Evolutionary conservation across 2,888 invertebrate genomes (phyloP).

Genomic region (Leucoma salicis): DNA sequence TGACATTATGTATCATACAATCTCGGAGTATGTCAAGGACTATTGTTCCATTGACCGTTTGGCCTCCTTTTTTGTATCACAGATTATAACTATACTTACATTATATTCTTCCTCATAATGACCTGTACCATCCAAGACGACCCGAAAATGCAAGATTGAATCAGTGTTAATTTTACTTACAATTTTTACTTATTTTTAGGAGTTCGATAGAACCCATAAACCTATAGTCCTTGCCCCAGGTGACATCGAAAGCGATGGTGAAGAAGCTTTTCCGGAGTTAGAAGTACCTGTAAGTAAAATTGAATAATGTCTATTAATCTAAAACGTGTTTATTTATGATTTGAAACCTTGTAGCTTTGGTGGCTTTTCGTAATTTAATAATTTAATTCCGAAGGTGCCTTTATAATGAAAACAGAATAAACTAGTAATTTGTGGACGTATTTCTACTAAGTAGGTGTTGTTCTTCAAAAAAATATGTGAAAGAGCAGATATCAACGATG

Average conservation of each 20-base stretch:
- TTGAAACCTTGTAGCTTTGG: constrained; percentile 20
- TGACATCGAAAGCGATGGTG: constrained; percentile 76
- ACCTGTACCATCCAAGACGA: constrained; percentile 18
- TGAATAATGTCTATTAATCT: constrained; percentile 1
- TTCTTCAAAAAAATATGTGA: constrained; percentile 30
- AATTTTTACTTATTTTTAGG: constrained; percentile 43
- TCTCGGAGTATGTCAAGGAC: constrained; percentile 45
- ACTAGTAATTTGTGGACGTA: no score
- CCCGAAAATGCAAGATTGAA: neutral
- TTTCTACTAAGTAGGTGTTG: no score
- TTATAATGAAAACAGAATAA: no score
- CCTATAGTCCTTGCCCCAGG: constrained; percentile 50
- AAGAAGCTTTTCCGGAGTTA: constrained; percentile 71
- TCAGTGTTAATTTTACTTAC: neutral
- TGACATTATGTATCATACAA: no score
- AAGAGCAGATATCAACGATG: no score
- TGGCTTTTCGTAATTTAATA: no score
- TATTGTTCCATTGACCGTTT: constrained; percentile 19
- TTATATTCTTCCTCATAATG: constrained; percentile 19
- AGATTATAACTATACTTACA: constrained; percentile 11
- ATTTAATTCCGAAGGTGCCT: no score
- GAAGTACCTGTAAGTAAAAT: constrained; percentile 68
- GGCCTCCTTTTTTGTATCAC: constrained; percentile 48
- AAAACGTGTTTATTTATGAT: neutral
- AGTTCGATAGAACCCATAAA: constrained; percentile 60